Evolutionary conservation across 2,113 vertebrate species (phyloP).

Genomic region (Ageneiosus marmoratus): DNA sequence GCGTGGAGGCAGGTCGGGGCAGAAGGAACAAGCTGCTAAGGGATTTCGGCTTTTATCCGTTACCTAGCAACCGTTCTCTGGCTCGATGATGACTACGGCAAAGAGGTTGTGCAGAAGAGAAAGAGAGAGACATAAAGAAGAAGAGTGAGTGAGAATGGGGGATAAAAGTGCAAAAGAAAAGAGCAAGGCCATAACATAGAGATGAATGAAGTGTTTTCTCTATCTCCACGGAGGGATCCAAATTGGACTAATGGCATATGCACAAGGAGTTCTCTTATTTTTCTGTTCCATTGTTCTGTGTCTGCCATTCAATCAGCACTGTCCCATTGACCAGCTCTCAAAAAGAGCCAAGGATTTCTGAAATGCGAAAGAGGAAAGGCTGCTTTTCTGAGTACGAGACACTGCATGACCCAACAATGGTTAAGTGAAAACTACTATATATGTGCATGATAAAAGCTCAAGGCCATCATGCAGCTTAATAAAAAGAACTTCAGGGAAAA

Average conservation of each 20-base stretch:
- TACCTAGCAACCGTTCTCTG: slow-evolving; percentile 76
- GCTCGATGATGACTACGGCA: slow-evolving; percentile 56
- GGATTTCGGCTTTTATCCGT: slow-evolving; percentile 79
- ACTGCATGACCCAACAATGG: slow-evolving; percentile 29
- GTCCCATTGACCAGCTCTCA: slow-evolving; percentile 44
- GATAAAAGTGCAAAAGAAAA: slow-evolving; percentile 23
- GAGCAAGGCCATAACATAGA: slow-evolving; percentile 17
- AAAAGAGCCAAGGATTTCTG: slow-evolving; percentile 39
- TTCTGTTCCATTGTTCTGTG: slow-evolving; percentile 35
- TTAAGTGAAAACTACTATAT: slow-evolving; percentile 38
- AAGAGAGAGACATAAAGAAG: slow-evolving; percentile 39
- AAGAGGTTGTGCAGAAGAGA: slow-evolving; percentile 26
- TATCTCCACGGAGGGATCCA: neutral
- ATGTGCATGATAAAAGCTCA: slow-evolving; percentile 47
- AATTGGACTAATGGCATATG: slow-evolving; percentile 30
- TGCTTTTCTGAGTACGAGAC: slow-evolving; percentile 26
- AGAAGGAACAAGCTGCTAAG: slow-evolving; percentile 66
- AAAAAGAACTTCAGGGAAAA: slow-evolving; percentile 13
- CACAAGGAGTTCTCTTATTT: slow-evolving; percentile 15
- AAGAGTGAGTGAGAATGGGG: slow-evolving; percentile 7
- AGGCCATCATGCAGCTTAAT: slow-evolving; percentile 28
- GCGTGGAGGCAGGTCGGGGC: slow-evolving; percentile 65
- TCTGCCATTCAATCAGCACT: slow-evolving; percentile 41
- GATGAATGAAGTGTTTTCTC: neutral
- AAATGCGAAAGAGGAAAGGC: slow-evolving; percentile 11